phyloP scores from a whole-genome alignment of 2,797 vertebrate species.

The Helicolenus hilgendorfi region DNA sequence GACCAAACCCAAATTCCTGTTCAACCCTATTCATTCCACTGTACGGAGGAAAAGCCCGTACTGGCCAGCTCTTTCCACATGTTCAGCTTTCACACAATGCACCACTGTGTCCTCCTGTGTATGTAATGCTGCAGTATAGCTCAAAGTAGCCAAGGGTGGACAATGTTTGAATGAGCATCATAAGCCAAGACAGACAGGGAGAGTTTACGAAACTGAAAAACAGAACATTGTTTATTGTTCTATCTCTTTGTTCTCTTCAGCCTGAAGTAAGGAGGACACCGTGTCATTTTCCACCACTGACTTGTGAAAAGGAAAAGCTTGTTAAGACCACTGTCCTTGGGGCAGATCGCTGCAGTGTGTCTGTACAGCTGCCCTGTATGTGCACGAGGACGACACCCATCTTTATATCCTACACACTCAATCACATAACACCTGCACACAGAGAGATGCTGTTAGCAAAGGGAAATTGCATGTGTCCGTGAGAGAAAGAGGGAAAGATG shows the following conservation, averaged over 20 bases:
- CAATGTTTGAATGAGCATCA: constrained; percentile 28
- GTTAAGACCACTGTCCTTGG: constrained; percentile 25
- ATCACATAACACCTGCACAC: constrained; percentile 5
- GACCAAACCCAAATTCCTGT: constrained; percentile 9
- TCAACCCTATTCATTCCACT: constrained; percentile 7
- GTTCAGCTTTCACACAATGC: constrained; percentile 54
- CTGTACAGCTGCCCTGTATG: not conserved
- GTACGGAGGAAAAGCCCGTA: constrained; percentile 12
- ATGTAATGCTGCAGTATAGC: constrained; percentile 4
- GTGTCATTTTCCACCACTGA: constrained; percentile 4
- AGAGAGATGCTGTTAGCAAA: constrained; percentile 1
- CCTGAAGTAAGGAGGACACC: not conserved
- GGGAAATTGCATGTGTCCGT: not conserved
- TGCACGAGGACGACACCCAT: not conserved
- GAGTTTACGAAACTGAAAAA: not conserved
- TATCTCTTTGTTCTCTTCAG: constrained; percentile 25
- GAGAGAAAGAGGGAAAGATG: not conserved
- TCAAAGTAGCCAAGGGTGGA: not conserved
- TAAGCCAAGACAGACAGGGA: not conserved
- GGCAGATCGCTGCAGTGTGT: not conserved
- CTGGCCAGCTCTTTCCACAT: constrained; percentile 41
- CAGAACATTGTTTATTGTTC: constrained; percentile 9
- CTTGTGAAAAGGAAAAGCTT: constrained; percentile 65
- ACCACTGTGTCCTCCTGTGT: constrained; percentile 29
- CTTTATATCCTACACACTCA: not conserved